A percentile compares a stretch with the other conserved stretches of the same genome.
These are phyloP conservation scores for Prochilodus magdalenae DNA, from an alignment of 2,113 vertebrate genomes.

Conservation along the genomic window DNA sequence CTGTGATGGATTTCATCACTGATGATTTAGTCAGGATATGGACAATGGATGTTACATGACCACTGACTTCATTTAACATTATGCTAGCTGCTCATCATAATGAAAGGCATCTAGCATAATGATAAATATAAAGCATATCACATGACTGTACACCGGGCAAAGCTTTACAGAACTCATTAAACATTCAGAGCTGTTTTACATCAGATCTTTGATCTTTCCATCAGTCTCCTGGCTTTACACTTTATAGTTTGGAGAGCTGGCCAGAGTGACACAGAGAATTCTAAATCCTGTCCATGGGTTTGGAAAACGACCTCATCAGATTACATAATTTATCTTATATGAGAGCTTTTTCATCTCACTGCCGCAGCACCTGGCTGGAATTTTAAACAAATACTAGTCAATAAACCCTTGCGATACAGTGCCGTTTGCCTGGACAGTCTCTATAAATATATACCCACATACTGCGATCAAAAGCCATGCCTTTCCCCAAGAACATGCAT, in stretches of 20 bases:
- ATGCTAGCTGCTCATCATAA: neutral
- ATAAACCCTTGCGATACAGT: neutral
- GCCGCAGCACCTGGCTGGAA: neutral
- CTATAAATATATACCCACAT: neutral
- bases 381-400: neutral
- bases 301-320: neutral
- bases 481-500: neutral
- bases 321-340: neutral
- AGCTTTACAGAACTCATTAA: constrained; percentile 36
- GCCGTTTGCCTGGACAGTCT: neutral
- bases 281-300: constrained; percentile 12
- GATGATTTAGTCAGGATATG: no score
- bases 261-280: constrained; percentile 19
- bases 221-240: constrained; percentile 12
- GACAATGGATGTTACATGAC: neutral
- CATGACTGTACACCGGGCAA: constrained; percentile 8
- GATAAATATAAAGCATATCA: constrained; percentile 3
- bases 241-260: neutral
- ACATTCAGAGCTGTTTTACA: constrained; percentile 16
- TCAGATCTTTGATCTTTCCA: constrained; percentile 46
- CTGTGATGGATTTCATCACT: neutral
- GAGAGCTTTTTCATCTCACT: constrained; percentile 1
- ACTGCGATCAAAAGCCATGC: neutral
- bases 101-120: neutral
- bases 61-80: neutral